phyloP scores from a whole-genome alignment of 2,113 vertebrate species.

The Bufo gargarizans region DNA sequence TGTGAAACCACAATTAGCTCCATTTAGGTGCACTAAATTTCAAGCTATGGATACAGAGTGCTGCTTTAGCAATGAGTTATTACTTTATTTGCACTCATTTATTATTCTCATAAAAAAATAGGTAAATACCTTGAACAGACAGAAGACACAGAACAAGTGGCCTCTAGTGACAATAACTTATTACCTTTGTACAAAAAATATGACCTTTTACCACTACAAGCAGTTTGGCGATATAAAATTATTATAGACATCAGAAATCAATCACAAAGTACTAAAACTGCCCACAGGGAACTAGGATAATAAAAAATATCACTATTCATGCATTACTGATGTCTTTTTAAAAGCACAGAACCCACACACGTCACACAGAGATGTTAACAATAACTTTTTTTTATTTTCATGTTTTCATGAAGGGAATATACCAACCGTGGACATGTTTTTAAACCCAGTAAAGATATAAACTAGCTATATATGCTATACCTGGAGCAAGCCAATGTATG shows the following conservation, averaged over 20 bases:
- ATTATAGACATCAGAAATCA: conserved; percentile 26
- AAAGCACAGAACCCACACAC: not conserved
- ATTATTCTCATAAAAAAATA: not conserved
- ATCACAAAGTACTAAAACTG: conserved; percentile 21
- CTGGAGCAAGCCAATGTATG: too few species aligned
- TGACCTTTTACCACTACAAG: conserved; percentile 13
- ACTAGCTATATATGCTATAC: too few species aligned
- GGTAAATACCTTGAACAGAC: not conserved
- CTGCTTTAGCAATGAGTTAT: conserved; percentile 5
- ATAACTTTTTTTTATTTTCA: not conserved
- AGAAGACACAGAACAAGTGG: conserved; percentile 11
- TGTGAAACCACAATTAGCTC: not conserved
- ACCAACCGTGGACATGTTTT: too few species aligned
- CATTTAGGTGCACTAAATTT: not conserved
- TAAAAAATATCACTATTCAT: conserved; percentile 11
- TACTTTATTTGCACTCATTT: conserved; percentile 3
- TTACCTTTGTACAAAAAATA: not conserved
- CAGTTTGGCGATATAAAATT: conserved; percentile 13
- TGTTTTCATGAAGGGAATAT: not conserved
- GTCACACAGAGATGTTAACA: not conserved
- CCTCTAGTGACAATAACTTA: conserved; percentile 22
- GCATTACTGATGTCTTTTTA: conserved; percentile 23
- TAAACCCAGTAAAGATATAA: too few species aligned
- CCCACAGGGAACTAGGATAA: conserved; percentile 14
- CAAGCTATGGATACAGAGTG: not conserved